Evolutionary conservation across 1,140 invertebrate species (phyloP).

Genomic region (Daktulosphaira vitifoliae): DNA sequence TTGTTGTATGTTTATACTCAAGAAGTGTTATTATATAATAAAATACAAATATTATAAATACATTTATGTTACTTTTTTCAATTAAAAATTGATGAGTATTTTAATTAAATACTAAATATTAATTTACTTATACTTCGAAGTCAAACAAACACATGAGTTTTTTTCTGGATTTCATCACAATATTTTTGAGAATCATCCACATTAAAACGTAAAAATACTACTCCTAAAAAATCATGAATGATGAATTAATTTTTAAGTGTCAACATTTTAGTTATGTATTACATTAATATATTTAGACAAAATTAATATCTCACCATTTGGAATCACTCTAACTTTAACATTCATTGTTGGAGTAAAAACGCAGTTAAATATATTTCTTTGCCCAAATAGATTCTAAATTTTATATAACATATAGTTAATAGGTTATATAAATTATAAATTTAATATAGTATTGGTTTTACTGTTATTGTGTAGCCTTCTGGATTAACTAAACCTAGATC

Average conservation of each 20-base stretch:
- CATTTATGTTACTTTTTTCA: too few relatives aligned
- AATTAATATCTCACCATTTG: constrained; percentile 18
- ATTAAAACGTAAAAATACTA: constrained; percentile 15
- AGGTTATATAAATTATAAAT: not conserved
- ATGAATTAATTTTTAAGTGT: too few relatives aligned
- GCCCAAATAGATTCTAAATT: constrained; percentile 25
- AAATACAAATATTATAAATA: too few relatives aligned
- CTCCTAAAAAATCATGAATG: too few relatives aligned
- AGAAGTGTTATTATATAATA: too few relatives aligned
- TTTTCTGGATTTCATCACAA: not conserved
- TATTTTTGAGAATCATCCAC: not conserved
- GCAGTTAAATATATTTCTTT: not conserved
- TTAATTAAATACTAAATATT: too few relatives aligned
- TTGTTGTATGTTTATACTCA: too few relatives aligned
- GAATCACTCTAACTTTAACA: constrained; percentile 22
- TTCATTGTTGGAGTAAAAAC: not conserved
- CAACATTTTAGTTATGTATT: too few relatives aligned
- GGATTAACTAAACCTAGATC: constrained; percentile 69
- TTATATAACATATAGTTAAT: not conserved
- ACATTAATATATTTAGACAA: too few relatives aligned
- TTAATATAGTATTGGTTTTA: constrained; percentile 43
- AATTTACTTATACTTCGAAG: too few relatives aligned
- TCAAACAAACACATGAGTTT: not conserved
- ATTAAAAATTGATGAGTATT: too few relatives aligned
- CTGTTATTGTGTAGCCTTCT: constrained; percentile 72